Evolutionary conservation across 2,113 vertebrate genomes (phyloP).

Genomic region (Ciconia maguari): DNA sequence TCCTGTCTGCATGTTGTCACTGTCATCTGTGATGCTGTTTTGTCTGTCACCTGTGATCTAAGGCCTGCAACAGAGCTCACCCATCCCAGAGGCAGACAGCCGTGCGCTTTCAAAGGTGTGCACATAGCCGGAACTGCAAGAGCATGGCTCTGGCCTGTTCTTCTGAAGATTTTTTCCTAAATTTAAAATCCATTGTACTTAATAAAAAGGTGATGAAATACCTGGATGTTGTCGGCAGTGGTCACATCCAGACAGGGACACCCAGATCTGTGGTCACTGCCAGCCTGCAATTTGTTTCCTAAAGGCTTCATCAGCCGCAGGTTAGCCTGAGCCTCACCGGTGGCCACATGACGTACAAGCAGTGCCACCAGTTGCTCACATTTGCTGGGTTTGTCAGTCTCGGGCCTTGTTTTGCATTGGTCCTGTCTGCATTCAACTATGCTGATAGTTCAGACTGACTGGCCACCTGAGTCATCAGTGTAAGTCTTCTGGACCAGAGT

Average conservation of each 20-base stretch:
- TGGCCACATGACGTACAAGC: accelerated
- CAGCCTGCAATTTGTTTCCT: not conserved
- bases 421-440: not conserved
- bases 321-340: not conserved
- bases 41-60: not conserved
- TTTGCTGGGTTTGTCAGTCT: not conserved
- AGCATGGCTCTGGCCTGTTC: not conserved
- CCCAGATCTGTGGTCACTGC: not conserved
- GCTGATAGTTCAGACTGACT: not conserved
- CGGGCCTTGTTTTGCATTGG: not conserved
- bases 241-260: not conserved
- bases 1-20: not conserved
- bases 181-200: not conserved
- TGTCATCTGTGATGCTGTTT: not conserved
- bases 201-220: not conserved
- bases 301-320: not conserved
- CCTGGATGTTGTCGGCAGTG: not conserved
- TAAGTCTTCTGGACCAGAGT: not conserved
- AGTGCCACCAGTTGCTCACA: not conserved
- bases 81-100: not conserved
- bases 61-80: not conserved
- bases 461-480: not conserved
- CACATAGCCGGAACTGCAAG: not conserved
- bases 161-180: not conserved
- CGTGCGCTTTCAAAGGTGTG: not conserved